Evolutionary conservation across 2,797 vertebrate species (phyloP), one percentile per base, ranked within the genome.

Genomic region (Meriones psammophilus): DNA sequence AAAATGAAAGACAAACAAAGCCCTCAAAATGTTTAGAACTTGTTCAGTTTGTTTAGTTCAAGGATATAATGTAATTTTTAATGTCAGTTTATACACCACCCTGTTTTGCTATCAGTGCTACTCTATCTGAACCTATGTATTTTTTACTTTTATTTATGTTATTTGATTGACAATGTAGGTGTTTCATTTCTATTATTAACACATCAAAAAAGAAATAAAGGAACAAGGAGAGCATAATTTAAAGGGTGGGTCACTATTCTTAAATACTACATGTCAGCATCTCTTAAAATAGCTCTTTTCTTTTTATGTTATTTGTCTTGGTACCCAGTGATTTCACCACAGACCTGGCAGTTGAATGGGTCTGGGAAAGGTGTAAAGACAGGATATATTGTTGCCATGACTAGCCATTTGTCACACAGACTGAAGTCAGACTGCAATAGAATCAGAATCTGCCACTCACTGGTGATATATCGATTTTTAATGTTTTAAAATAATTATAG

Each of bases 401-500:
- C 22, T 24, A 73, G 62, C 68, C 88, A 8, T 97, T 97, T 64
- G 39, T 94, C 96, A 98, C 97, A 92, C 1, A 92, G 87, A 50
- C 5, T 71, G 83, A 95, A 97, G 88, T 36, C 81, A 20, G 28
- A 77, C 56, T 76, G 56, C 13, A 94, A 71, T 13, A 74, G 46
- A n/a, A 54, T 93, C 91, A 95, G 73, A 96, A n/a, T n/a, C 84
- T 96, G 71, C 10, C 94, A 96, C 91, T 97, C 77, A 68, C 17
- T 26, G 96, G 88, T 95, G 97, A 96, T 93, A n/a, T 86, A 96
- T 69, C 95, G 88, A 88, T 88, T 94, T 33, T 94, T 92, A 98
- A 97, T 97, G 96, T 96, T 96, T 98, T 93, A 97, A 96, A 98
- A 97, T 96, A 96, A 94, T 96, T 66, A 97, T 17, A 85, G 54